Base-by-base conservation (phyloP, 2,888 invertebrate genomes). In the Julus scanicus region DNA sequence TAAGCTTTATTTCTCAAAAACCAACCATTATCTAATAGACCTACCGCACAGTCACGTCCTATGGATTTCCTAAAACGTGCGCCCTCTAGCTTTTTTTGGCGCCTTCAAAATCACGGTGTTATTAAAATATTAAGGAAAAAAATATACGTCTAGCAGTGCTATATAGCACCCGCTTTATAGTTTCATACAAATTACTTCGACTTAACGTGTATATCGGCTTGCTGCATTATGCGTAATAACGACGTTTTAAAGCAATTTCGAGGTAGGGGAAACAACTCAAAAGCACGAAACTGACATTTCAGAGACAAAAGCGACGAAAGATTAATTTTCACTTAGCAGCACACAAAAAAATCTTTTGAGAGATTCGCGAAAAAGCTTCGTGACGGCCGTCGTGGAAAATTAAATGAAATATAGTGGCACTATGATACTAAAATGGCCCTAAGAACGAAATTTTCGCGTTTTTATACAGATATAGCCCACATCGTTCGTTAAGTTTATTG, bases 291-390 rank as follows among this genome's bases (percentile, higher is more conserved):
- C n/a, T 13, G 5, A 17, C 17, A 63, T 63, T 63, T 63, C 63
- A n/a, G n/a, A 63, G 63, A 63, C 63, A 63, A 63, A 63, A 63
- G 63, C 63, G 6, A 63, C n/a, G 63, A 63, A 63, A 63, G n/a
- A 63, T 63, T 63, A 63, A 63, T 63, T 63, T n/a, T 17, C n/a
- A n/a, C n/a, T n/a, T n/a, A n/a, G 63, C 63, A 63, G 17, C 11
- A 63, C 15, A n/a, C 3, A 63, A 63, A 63, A 63, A 17, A 63
- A 17, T 63, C 63, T 63, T 17, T n/a, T 13, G 15, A 63, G n/a
- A n/a, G 17, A 63, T n/a, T 63, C n/a, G n/a, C n/a, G 63, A 63
- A 17, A 63, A 63, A 63, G 63, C 63, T 63, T 63, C 63, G 63
- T 63, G 63, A 63, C n/a, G 63, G 63, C 11, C n/a, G n/a, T n/a